These are phyloP conservation scores for Remorina albescens DNA, from an alignment of 2,797 vertebrate genomes.

Conservation along the genomic window DNA sequence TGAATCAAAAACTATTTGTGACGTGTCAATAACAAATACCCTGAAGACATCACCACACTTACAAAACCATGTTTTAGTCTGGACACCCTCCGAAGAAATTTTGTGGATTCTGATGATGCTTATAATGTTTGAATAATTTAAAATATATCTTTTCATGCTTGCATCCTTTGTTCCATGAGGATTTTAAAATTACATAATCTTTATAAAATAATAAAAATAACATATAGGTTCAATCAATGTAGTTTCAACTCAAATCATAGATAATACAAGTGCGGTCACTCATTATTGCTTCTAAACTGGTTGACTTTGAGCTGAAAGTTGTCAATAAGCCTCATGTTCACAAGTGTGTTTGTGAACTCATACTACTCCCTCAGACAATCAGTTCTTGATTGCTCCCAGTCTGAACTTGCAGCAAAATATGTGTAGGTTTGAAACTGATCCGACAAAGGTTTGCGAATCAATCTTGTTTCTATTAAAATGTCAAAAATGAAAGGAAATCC, in stretches of 20 bases:
- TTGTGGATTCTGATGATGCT: neutral
- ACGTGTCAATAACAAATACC: conserved; percentile 7
- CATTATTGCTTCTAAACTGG: neutral
- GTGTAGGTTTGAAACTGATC: too few species aligned
- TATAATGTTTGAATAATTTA: neutral
- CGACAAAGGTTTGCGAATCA: neutral
- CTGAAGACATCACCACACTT: too few species aligned
- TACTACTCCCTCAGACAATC: neutral
- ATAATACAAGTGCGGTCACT: neutral
- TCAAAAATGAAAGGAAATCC: neutral
- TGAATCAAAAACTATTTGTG: conserved; percentile 4
- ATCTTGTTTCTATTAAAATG: neutral
- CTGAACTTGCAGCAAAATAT: neutral
- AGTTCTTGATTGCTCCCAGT: neutral
- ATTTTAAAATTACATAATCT: neutral
- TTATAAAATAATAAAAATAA: neutral
- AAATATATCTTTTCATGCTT: neutral
- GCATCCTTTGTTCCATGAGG: neutral
- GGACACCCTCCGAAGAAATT: conserved; percentile 21
- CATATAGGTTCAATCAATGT: neutral
- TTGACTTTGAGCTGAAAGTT: neutral
- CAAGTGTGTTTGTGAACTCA: neutral
- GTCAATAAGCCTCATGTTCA: neutral
- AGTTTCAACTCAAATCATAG: neutral
- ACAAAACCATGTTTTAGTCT: conserved; percentile 4